A percentile compares a stretch with the other conserved stretches of the same genome.
These are phyloP conservation scores for Megalonaias nervosa DNA, from an alignment of 1,140 invertebrate genomes.

Conservation along the genomic window DNA sequence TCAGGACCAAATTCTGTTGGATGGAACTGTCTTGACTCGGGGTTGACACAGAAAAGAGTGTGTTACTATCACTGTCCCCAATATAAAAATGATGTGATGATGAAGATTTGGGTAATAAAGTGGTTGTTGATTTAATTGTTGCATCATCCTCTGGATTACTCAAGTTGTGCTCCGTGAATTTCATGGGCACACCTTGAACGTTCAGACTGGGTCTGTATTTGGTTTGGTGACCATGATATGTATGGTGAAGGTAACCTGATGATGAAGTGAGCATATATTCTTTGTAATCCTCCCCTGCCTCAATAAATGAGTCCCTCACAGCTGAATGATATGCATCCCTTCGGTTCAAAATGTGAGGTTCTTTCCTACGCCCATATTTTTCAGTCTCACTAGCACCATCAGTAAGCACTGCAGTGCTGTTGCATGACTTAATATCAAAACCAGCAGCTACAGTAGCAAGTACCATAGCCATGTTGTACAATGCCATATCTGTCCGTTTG, in stretches of 20 bases:
- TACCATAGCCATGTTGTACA: constrained; percentile 93
- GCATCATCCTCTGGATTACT: constrained; percentile 1
- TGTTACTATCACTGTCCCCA: constrained; percentile 55
- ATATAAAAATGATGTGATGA: constrained; percentile 50
- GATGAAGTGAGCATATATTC: constrained; percentile 76
- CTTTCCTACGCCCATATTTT: constrained; percentile 47
- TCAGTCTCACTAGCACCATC: constrained; percentile 65
- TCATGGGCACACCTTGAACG: constrained; percentile 69
- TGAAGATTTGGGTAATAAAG: constrained; percentile 40
- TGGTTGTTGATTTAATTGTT: constrained; percentile 44
- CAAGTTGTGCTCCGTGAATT: constrained; percentile 39
- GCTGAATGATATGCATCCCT: constrained; percentile 70
- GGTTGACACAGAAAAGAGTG: constrained; percentile 40
- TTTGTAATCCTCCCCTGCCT: constrained; percentile 59
- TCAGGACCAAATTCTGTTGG: constrained; percentile 36
- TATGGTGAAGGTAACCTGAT: constrained; percentile 85
- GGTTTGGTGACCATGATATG: constrained; percentile 87
- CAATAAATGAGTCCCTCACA: constrained; percentile 68
- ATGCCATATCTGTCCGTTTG: constrained; percentile 82
- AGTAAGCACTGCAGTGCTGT: constrained; percentile 84
- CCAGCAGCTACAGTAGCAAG: constrained; percentile 90
- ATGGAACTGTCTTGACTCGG: constrained; percentile 27
- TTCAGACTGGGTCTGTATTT: constrained; percentile 78
- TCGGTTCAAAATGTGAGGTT: constrained; percentile 63
- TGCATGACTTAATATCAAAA: constrained; percentile 90